Base-by-base conservation (phyloP, 2,797 vertebrate genomes). In the Uromys caudimaculatus region DNA sequence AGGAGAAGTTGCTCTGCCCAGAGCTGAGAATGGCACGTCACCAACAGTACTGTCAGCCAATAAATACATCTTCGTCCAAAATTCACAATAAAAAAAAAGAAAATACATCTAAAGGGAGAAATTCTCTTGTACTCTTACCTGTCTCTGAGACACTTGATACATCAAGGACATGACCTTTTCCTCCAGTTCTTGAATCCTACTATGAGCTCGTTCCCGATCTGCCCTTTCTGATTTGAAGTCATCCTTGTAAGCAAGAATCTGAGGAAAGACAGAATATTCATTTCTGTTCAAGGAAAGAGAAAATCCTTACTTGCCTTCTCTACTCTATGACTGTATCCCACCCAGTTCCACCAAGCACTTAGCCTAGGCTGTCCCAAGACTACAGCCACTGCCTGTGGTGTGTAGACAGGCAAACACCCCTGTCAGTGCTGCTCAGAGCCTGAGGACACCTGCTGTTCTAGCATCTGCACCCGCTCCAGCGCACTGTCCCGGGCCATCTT, bases 151-250 rank as follows among this genome's bases (percentile, higher is more conserved):
- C 58, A 98, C 97, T 98, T 99, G 99, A 77, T 98, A 98, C 93
- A 99, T 99, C 73, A 99, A 97, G 95, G 98, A 97, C 3, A 95
- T 88, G 69, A 99, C 90, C 97, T 99, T 98, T 69, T 99, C 99
- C 96, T 99, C 98, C 69, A 99, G 99, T 89, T 99, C 99, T 69
- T 99, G 98, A 81, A 99, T 99, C 97, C 98, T 98, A 77, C 99
- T 98, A 94, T 99, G 99, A 1, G 99, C 99, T 91, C 99, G 98
- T 98, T 99, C 99, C 81, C 99, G 98, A 97, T 99, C 99, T 0
- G 99, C 98, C 79, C 99, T 98, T 96, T 99, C 99, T 0, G 99
- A 99, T 13, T 98, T 99, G 94, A 99, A 99, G 97, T 99, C 99
- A 0, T 99, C 99, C 54, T 99, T 98, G 95, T 99, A 99, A 85